Percentiles rank a stretch among this genome's conserved stretches.
phyloP scores from a whole-genome alignment of 2,797 vertebrate species.

The Protonibea diacanthus region DNA sequence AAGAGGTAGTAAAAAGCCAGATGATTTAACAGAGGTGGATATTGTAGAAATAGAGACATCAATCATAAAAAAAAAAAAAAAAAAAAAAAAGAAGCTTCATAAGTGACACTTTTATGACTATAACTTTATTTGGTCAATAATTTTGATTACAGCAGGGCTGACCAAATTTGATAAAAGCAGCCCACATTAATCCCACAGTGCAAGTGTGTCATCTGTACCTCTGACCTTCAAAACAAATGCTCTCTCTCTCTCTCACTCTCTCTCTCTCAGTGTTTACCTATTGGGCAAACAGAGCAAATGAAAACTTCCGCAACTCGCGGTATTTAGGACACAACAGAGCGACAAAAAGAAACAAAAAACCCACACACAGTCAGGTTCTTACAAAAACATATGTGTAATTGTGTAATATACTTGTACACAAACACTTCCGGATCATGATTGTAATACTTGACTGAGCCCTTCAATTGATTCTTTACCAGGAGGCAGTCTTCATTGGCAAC shows the following conservation, averaged over 20 bases:
- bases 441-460: not conserved
- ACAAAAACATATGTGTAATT: not conserved
- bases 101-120: slow-evolving; percentile 10
- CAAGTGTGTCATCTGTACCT: slow-evolving; percentile 8
- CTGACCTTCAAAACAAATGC: slow-evolving; percentile 29
- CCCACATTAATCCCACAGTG: slow-evolving; percentile 1
- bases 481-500: slow-evolving; percentile 87
- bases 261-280: slow-evolving; percentile 19
- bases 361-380: not conserved
- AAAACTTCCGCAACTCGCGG: slow-evolving; percentile 12
- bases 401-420: not conserved
- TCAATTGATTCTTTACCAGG: slow-evolving; percentile 69
- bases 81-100: not conserved
- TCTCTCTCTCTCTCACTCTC: not conserved
- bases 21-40: not conserved
- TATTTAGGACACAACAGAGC: not conserved
- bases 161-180: slow-evolving; percentile 15
- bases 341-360: not conserved
- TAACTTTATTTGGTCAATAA: slow-evolving; percentile 1
- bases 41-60: slow-evolving; percentile 7
- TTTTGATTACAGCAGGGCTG: not conserved
- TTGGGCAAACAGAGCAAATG: slow-evolving; percentile 17
- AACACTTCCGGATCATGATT: not conserved
- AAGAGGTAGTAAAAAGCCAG: not conserved
- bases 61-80: not conserved